These are phyloP conservation scores for Sarcophaga variegata DNA, from an alignment of 2,888 invertebrate species.

Conservation along the genomic window DNA sequence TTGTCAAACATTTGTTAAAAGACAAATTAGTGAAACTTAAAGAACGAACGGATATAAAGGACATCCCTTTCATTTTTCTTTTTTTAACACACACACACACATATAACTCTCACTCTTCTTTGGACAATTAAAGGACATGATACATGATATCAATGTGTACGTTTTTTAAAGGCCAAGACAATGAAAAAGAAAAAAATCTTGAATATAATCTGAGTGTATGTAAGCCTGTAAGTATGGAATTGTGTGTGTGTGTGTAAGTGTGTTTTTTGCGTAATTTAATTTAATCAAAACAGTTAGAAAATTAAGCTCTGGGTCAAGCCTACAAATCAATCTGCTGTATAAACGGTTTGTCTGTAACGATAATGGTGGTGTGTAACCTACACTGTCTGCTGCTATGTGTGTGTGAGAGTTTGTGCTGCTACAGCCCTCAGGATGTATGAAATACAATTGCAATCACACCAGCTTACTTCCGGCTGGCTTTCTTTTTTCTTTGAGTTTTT, in stretches of 20 bases:
- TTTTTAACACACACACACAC: too few relatives aligned
- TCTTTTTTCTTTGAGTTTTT: constrained; percentile 24
- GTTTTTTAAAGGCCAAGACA: not conserved
- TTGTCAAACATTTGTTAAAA: constrained; percentile 67
- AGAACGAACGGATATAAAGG: not conserved
- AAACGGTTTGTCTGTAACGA: constrained; percentile 56
- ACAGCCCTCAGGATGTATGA: constrained; percentile 58
- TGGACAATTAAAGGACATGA: constrained; percentile 26
- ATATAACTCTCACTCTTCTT: not conserved
- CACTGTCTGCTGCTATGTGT: constrained; percentile 8
- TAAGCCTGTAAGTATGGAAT: not conserved
- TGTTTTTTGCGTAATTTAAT: constrained; percentile 77
- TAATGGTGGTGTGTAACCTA: not conserved
- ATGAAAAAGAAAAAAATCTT: not conserved
- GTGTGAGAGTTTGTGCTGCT: not conserved
- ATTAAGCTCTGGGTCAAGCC: constrained; percentile 73
- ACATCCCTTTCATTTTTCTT: constrained; percentile 45
- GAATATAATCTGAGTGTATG: not conserved
- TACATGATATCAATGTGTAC: constrained; percentile 22
- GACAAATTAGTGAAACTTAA: constrained; percentile 55
- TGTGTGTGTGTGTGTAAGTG: constrained; percentile 2
- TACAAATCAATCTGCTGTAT: constrained; percentile 79
- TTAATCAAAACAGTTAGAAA: constrained; percentile 77
- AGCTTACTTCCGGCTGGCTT: constrained; percentile 50
- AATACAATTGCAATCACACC: constrained; percentile 68